A percentile compares a stretch with the other conserved stretches of the same genome.
Conservation (phyloP, 2,888 invertebrate species). For the Diplazon laetatorius region DNA sequence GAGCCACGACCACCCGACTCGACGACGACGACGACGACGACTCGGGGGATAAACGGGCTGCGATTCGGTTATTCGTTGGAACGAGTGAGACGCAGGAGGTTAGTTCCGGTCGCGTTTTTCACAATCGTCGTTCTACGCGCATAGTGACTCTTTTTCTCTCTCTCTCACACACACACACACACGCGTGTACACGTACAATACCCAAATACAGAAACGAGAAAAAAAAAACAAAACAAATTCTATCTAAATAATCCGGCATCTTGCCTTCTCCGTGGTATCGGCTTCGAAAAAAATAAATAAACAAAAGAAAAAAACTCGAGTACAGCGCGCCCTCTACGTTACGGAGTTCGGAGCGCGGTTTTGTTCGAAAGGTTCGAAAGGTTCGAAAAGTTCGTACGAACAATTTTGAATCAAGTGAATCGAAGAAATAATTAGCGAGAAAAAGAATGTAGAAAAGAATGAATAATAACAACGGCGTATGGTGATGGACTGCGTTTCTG, state of each 20-base stretch:
- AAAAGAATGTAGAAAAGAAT: too few relatives aligned
- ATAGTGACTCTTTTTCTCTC: neutral
- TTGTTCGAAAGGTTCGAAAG: conserved; percentile 29
- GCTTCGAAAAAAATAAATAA: conserved; percentile 24
- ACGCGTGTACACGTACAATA: too few relatives aligned
- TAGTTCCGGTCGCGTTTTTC: conserved; percentile 67
- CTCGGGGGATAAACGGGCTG: conserved; percentile 62
- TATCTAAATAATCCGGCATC: too few relatives aligned
- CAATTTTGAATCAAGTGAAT: neutral
- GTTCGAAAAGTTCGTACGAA: neutral
- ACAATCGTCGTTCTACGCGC: conserved; percentile 7
- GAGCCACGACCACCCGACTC: too few relatives aligned
- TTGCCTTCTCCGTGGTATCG: too few relatives aligned
- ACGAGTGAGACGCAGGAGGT: conserved; percentile 66
- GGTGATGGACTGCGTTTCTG: too few relatives aligned
- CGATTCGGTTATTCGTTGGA: conserved; percentile 17
- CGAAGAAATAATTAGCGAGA: too few relatives aligned
- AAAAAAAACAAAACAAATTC: too few relatives aligned
- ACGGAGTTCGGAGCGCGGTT: neutral
- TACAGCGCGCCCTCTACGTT: conserved; percentile 11
- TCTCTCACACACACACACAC: conserved; percentile 3
- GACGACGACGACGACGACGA: conserved; percentile 62
- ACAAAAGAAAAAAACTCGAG: neutral
- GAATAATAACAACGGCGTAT: too few relatives aligned
- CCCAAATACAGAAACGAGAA: conserved; percentile 3